Evolutionary conservation across 2,888 invertebrate genomes (phyloP).

Genomic region (Sinopyrophorus schimmeli): DNA sequence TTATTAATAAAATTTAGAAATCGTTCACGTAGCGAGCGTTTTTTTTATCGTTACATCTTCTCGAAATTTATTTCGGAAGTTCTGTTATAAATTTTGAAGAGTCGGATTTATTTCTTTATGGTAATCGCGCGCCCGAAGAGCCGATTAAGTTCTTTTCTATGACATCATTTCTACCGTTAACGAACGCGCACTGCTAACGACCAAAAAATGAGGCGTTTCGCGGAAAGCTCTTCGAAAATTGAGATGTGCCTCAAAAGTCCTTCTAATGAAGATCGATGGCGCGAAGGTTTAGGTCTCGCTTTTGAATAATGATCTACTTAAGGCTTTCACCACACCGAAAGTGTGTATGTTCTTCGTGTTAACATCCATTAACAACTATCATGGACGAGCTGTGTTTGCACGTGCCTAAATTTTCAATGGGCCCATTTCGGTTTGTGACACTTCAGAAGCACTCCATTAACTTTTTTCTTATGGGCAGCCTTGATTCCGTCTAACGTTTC

Average conservation of each 20-base stretch:
- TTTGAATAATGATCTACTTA: conserved; percentile 6
- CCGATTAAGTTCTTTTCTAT: conserved; percentile 26
- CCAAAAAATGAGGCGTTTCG: too few relatives aligned
- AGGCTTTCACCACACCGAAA: conserved; percentile 11
- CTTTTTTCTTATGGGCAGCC: too few relatives aligned
- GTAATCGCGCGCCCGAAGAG: conserved; percentile 28
- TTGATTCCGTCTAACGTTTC: too few relatives aligned
- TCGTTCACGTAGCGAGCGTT: conserved; percentile 16
- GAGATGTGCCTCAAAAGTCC: background rate
- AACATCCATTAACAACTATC: conserved; percentile 6
- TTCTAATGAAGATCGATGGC: background rate
- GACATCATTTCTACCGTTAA: conserved; percentile 28
- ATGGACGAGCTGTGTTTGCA: conserved; percentile 2
- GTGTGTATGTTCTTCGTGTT: conserved; percentile 6
- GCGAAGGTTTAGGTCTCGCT: background rate
- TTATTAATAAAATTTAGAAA: conserved; percentile 18
- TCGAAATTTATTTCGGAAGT: conserved; percentile 23
- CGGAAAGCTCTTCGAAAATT: background rate
- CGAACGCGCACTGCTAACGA: too few relatives aligned
- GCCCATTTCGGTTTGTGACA: too few relatives aligned
- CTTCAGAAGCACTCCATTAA: too few relatives aligned
- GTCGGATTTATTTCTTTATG: conserved; percentile 24
- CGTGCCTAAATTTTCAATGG: conserved; percentile 9
- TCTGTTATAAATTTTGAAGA: conserved; percentile 20
- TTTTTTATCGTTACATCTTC: conserved; percentile 17